phyloP scores from a whole-genome alignment of 92 coral and sea anemone genomes.

The Palythoa grandis region DNA sequence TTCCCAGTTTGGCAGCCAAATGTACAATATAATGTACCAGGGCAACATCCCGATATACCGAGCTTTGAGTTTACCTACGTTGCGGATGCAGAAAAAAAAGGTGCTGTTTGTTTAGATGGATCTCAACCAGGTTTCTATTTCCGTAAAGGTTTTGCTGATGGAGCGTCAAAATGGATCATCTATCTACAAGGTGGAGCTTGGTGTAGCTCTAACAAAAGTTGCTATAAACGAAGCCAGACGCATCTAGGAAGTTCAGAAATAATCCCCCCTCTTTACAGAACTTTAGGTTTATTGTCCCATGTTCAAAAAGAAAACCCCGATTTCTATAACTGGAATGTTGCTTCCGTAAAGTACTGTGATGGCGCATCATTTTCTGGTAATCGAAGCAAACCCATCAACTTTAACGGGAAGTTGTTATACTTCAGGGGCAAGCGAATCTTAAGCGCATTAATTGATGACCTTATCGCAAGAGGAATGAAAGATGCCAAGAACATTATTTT shows the following conservation, averaged over 20 bases:
- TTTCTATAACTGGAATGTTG: conserved; percentile 95
- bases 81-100: conserved; percentile 57
- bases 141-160: conserved; percentile 67
- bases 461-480: conserved; percentile 59
- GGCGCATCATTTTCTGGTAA: conserved; percentile 95
- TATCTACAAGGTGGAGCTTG: conserved; percentile 95
- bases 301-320: conserved; percentile 59
- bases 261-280: conserved; percentile 48
- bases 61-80: conserved; percentile 56
- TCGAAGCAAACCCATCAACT: conserved; percentile 74
- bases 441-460: conserved; percentile 74
- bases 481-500: conserved; percentile 70
- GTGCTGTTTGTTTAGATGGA: conserved; percentile 95
- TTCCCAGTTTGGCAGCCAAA: conserved; percentile 22
- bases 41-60: neutral
- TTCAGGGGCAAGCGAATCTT: conserved; percentile 89
- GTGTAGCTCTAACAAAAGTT: conserved; percentile 78
- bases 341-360: conserved; percentile 91
- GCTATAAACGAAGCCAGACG: conserved; percentile 73
- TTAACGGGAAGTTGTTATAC: conserved; percentile 67
- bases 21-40: neutral
- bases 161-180: conserved; percentile 78
- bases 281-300: conserved; percentile 77
- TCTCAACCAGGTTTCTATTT: conserved; percentile 82
- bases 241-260: conserved; percentile 73